phyloP scores from a whole-genome alignment of 2,888 invertebrate species.

The Thumatha senex region DNA sequence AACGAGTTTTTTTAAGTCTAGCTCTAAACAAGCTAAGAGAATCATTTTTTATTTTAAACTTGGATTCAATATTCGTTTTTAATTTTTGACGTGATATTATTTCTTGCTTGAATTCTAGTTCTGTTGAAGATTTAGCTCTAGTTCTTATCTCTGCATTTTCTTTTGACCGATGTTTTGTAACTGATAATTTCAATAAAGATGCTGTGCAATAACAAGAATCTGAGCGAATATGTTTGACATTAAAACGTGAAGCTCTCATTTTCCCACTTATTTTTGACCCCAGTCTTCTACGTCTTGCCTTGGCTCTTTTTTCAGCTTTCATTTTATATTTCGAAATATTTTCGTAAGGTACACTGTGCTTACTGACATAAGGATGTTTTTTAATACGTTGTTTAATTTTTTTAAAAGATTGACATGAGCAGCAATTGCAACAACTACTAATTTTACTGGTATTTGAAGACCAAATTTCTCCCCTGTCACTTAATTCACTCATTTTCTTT shows the following conservation, averaged over 20 bases:
- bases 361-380: constrained; percentile 20
- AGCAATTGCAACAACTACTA: constrained; percentile 42
- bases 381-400: constrained; percentile 20
- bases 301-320: constrained; percentile 24
- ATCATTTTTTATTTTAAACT: constrained; percentile 47
- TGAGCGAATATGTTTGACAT: constrained; percentile 38
- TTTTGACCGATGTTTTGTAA: constrained; percentile 11
- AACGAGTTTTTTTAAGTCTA: constrained; percentile 33
- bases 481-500: constrained; percentile 39
- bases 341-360: constrained; percentile 20
- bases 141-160: not conserved
- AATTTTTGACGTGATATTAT: not conserved
- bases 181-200: constrained; percentile 27
- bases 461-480: constrained; percentile 46
- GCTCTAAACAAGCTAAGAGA: constrained; percentile 47
- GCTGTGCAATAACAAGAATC: constrained; percentile 49
- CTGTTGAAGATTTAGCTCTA: not conserved
- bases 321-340: constrained; percentile 20
- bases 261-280: constrained; percentile 25
- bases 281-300: constrained; percentile 17
- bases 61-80: constrained; percentile 15
- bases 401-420: constrained; percentile 34
- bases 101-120: not conserved
- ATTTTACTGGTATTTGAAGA: constrained; percentile 39
- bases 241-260: constrained; percentile 27